Evolutionary conservation across 1,140 invertebrate genomes (phyloP).

Genomic region (Pseudomyrmex concolor): DNA sequence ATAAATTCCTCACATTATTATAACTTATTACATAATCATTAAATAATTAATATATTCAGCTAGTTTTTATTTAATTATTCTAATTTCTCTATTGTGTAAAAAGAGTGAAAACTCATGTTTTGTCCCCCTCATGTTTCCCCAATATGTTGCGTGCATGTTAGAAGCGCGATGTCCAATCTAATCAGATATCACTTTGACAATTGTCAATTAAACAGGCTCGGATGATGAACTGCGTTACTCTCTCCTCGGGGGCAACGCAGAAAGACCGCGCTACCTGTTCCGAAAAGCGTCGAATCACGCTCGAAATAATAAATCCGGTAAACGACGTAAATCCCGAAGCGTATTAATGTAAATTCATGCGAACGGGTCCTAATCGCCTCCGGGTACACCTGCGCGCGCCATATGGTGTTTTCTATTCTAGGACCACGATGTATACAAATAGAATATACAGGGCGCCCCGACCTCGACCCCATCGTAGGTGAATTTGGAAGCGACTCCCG

Average conservation of each 20-base stretch:
- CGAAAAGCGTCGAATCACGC: conserved; percentile 75
- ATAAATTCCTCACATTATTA: no score
- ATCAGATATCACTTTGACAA: conserved; percentile 8
- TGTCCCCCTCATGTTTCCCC: not conserved
- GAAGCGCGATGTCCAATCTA: not conserved
- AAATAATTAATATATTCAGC: not conserved
- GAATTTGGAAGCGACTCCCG: conserved; percentile 74
- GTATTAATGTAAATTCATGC: conserved; percentile 85
- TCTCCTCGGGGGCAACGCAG: no score
- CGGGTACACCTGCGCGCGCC: conserved; percentile 83
- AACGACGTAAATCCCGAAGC: conserved; percentile 80
- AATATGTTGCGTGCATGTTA: not conserved
- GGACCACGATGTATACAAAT: conserved; percentile 61
- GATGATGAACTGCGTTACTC: conserved; percentile 7
- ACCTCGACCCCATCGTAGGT: conserved; percentile 74
- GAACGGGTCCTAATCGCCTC: conserved; percentile 82
- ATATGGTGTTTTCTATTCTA: conserved; percentile 84
- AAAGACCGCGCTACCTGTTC: conserved; percentile 28
- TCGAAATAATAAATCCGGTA: conserved; percentile 82
- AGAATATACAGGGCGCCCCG: conserved; percentile 54
- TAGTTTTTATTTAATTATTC: conserved; percentile 3
- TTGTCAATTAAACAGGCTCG: conserved; percentile 6
- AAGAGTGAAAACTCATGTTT: conserved; percentile 21
- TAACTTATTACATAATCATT: not conserved
- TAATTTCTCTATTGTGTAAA: not conserved